Percentiles rank a stretch among this genome's conserved stretches.
These are phyloP conservation scores for Heterochromis multidens DNA, from an alignment of 2,113 vertebrate genomes.

Conservation along the genomic window DNA sequence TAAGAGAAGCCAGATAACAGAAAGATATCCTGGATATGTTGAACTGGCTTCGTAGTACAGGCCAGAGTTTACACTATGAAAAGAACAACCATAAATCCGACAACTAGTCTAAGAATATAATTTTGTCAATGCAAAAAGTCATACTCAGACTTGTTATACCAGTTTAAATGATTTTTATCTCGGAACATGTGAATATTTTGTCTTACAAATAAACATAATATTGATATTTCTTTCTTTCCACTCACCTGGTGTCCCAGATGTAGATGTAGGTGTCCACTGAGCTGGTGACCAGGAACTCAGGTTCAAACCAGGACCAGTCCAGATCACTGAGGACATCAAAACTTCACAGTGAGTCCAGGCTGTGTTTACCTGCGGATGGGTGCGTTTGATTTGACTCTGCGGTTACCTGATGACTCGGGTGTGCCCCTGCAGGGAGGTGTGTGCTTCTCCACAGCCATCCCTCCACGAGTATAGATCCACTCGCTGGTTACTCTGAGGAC, in stretches of 20 bases:
- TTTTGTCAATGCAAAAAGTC: not conserved
- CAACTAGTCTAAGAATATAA: too few relatives aligned
- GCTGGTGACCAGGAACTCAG: constrained; percentile 92
- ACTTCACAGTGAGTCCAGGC: not conserved
- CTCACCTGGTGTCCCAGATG: constrained; percentile 98
- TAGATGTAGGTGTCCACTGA: constrained; percentile 99
- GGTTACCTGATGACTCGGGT: constrained; percentile 95
- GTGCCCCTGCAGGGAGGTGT: constrained; percentile 92
- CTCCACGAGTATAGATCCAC: constrained; percentile 96
- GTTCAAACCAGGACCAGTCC: constrained; percentile 97
- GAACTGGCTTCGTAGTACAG: not conserved
- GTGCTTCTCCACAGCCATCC: constrained; percentile 85
- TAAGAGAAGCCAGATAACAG: not conserved
- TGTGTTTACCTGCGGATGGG: not conserved
- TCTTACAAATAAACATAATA: fast-evolving
- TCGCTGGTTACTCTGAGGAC: constrained; percentile 91
- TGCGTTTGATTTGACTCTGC: not conserved
- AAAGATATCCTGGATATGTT: not conserved
- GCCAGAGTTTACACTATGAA: too few relatives aligned
- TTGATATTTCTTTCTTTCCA: not conserved
- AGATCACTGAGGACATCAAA: constrained; percentile 80
- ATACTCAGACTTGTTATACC: not conserved
- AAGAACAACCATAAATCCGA: too few relatives aligned
- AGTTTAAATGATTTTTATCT: not conserved
- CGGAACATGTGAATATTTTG: not conserved